Base-by-base conservation (phyloP, 1,140 invertebrate species). In the Eueides isabella region DNA sequence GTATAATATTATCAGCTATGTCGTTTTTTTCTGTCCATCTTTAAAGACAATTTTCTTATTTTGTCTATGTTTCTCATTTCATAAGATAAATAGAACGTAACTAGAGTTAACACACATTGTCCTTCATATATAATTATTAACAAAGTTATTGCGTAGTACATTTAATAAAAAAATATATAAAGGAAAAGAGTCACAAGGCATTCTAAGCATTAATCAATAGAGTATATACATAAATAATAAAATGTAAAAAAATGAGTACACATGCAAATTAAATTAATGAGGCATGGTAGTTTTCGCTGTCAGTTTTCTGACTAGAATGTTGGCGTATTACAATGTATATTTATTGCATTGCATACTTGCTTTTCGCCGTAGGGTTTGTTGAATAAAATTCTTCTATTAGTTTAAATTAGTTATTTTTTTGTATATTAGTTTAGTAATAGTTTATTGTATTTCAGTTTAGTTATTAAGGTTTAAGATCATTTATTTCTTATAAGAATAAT, bases 251-350 rank as follows among this genome's bases (percentile, higher is more conserved):
- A 55, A 26, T 14, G 9, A 55, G 23, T 23, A 26, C 48, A 55
- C 19, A 55, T 55, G 48, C 48, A 55, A 55, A 55, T 55, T 55
- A 55, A 55, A 55, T 55, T 55, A 55, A 55, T 55, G 48, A 55
- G 48, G 19, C 48, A 23, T 55, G 19, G 9, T 26, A 55, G 0
- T 26, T 26, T 55, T 55, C 11, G 16, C 41, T 55, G 48, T 23
- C 26, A 55, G 9, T 55, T 23, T 26, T 55, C 48, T 55, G 48
- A 55, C 48, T 55, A 12, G 48, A 55, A 55, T 55, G 19, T 55
- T 55, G 23, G 23, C 48, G 6, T 55, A 55, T 55, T 55, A 55
- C 48, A 26, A 55, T 26, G 48, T 55, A 12, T 55, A 55, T 55
- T 55, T 55, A 55, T 26, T 55, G 12, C 23, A 3, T 19, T 55